Base-by-base conservation (phyloP, 23 tunicate species). In the Styela clava region DNA sequence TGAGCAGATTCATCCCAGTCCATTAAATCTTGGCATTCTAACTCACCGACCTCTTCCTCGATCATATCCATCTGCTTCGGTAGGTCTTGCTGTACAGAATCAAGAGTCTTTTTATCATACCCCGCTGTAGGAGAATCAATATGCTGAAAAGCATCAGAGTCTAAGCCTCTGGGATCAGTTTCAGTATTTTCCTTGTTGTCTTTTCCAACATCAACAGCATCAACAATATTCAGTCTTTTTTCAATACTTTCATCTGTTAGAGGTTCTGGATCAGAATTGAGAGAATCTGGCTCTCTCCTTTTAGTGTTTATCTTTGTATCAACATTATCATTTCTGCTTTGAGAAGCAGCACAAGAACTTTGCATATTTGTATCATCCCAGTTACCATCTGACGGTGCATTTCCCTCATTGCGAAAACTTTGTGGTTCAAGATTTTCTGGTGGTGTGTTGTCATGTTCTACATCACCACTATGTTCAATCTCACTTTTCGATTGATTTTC, bases 21-120 rank as follows among this genome's bases (percentile, higher is more conserved):
- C 34, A 71, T 71, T 7, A 32, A 19, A 28, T 71, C 77, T 3
- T 71, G 35, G 20, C 32, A 30, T 7, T 30, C 9, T 3, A 3
- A 3, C 5, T 71, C 77, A 26, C 16, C 7, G 3, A 29, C 34
- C 3, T 33, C 20, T 5, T 71, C 34, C 29, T 71, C 77, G 29
- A 29, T 29, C 7, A 22, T 34, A 35, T 29, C 35, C 35, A 71
- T 71, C 12, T 71, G 34, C 3, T 71, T 34, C 7, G 7, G 56
- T 22, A 44, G 18, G 35, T 93, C 93, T 34, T 93, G 88, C 18
- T 81, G 84, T 18, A 92, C 93, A 24, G 98, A 91, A 81, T 93
- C 98, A 21, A 90, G 36, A 2, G 88, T 62, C 36, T 73, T 61
- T 28, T 81, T 71, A 82, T 93, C 90, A 68, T 84, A 87, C 44